Evolutionary conservation across 2,888 invertebrate species (phyloP), one percentile per base, ranked within the genome.

Genomic region (Prosapia bicincta): DNA sequence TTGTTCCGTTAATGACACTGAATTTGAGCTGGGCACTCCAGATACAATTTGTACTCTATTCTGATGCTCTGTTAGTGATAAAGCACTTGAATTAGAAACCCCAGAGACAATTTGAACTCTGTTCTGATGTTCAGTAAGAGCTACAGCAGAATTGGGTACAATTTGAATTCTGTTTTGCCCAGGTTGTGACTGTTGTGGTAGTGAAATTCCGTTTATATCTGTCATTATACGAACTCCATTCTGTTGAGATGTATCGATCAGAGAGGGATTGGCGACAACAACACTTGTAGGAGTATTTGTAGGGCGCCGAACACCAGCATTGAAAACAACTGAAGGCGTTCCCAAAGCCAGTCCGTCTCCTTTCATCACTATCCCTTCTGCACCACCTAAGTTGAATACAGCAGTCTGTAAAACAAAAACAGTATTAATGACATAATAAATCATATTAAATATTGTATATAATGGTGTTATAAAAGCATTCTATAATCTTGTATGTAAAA

Each of bases 191-290:
- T 65, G 26, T 66, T 26, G 32, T 32, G 10, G 78, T 71, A 24
- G 72, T 13, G 72, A 72, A 26, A 78, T 78, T 26, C 81, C 80
- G 68, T 80, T 80, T 28, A 82, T 78, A 76, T 81, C 81, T 23
- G 81, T 81, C 24, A 82, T 78, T 67, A 81, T 80, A 20, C 81
- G 80, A 66, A 82, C 80, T 9, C 82, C 81, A 72, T 81, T 81
- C 77, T 81, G 81, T 43, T 77, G 79, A 13, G 78, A 68, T 0
- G 79, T 23, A 28, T 80, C 79, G 5, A 76, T 80, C 66, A 77
- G 78, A 24, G 76, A 72, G 2, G 79, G 71, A 38, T 80, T 80
- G n/a, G 79, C 77, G 10, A 80, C 79, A 1, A 80, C 80, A 10
- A 80, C 80, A 15, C 76, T 78, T 66, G 72, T 75, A 2, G 74